Evolutionary conservation across 2,797 vertebrate genomes (phyloP).

Genomic region (Amphiprion clarkii): DNA sequence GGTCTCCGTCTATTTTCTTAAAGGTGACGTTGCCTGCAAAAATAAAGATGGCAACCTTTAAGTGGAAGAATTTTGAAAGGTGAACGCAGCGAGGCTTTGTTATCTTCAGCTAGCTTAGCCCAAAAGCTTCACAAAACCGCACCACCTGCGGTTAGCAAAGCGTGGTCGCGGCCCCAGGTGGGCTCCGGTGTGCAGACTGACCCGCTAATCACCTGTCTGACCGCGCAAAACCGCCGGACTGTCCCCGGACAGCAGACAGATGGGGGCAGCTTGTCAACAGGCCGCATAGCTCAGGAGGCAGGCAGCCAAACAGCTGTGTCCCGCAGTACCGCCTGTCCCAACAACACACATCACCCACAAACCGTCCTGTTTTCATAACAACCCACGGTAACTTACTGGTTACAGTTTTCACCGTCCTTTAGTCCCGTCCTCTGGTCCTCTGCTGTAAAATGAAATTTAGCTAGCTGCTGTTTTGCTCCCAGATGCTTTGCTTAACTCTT

Average conservation of each 20-base stretch:
- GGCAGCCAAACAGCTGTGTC: constrained; percentile 59
- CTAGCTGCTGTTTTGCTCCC: constrained; percentile 76
- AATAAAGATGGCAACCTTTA: constrained; percentile 74
- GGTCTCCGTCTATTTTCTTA: neutral
- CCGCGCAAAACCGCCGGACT: constrained; percentile 38
- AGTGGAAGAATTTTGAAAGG: constrained; percentile 61
- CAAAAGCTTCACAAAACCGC: neutral
- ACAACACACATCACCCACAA: neutral
- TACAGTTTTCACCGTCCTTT: constrained; percentile 8
- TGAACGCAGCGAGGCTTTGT: constrained; percentile 72
- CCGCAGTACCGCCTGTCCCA: constrained; percentile 50
- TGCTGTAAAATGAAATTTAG: constrained; percentile 45
- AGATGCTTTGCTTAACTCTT: constrained; percentile 81
- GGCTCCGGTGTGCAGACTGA: neutral
- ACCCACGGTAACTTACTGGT: constrained; percentile 55
- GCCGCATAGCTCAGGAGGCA: constrained; percentile 67
- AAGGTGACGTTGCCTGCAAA: constrained; percentile 40
- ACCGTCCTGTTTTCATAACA: no score
- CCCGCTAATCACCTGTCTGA: constrained; percentile 54
- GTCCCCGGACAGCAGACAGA: constrained; percentile 62
- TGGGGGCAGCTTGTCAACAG: constrained; percentile 72
- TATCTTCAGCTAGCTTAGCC: constrained; percentile 58
- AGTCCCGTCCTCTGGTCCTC: constrained; percentile 23
- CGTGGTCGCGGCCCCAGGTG: neutral
- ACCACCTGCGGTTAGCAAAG: neutral